phyloP scores from a whole-genome alignment of 2,888 invertebrate genomes.

The Stegana nigrithorax region DNA sequence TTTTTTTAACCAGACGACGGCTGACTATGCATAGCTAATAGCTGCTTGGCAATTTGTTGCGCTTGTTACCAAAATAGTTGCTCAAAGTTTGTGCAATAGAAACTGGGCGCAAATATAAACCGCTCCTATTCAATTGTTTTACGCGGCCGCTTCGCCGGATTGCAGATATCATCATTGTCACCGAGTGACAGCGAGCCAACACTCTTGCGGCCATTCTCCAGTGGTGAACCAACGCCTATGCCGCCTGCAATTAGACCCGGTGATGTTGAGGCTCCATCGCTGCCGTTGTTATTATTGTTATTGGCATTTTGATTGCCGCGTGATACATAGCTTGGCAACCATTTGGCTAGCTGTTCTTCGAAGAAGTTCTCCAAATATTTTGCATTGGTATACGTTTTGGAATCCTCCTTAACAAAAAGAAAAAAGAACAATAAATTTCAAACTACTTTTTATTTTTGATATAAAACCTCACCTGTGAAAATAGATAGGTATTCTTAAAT shows the following conservation, averaged over 20 bases:
- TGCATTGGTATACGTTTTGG: constrained; percentile 82
- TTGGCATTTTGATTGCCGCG: too few relatives aligned
- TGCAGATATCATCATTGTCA: constrained; percentile 60
- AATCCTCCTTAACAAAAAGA: constrained; percentile 73
- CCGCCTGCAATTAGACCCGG: constrained; percentile 42
- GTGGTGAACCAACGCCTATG: constrained; percentile 46
- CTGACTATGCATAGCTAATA: too few relatives aligned
- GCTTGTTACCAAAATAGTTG: too few relatives aligned
- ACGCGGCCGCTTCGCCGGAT: constrained; percentile 63
- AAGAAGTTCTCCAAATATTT: constrained; percentile 87
- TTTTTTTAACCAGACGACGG: too few relatives aligned
- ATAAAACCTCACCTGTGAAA: constrained; percentile 76
- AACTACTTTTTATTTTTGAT: neutral
- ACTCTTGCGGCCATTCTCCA: constrained; percentile 60
- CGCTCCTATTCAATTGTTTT: constrained; percentile 63
- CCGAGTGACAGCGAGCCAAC: constrained; percentile 50
- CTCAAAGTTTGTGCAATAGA: neutral
- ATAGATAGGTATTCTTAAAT: constrained; percentile 88
- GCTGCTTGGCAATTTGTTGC: too few relatives aligned
- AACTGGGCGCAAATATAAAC: constrained; percentile 8
- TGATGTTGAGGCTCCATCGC: constrained; percentile 38
- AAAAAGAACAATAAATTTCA: constrained; percentile 19
- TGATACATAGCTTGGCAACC: constrained; percentile 83
- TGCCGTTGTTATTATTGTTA: constrained; percentile 22
- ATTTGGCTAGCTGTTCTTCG: constrained; percentile 82